Conservation (phyloP, 2,797 vertebrate species). For the Rhyacichthys aspro region DNA sequence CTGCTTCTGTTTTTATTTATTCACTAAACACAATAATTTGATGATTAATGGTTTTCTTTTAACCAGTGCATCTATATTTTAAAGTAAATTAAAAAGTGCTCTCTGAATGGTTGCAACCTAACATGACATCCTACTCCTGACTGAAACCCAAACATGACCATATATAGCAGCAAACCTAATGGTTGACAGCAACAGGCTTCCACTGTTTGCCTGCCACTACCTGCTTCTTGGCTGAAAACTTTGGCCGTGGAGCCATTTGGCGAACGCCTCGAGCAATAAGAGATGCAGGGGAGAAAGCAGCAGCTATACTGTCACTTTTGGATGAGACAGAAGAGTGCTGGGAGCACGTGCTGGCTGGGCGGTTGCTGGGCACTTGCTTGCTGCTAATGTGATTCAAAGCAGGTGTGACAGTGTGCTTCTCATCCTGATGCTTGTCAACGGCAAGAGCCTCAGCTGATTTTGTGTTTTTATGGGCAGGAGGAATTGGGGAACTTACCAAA, state of each 20-base stretch:
- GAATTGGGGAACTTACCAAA: conserved; percentile 75
- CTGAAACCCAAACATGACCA: conserved; percentile 33
- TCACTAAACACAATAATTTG: background rate
- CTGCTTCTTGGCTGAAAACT: conserved; percentile 95
- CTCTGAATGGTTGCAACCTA: conserved; percentile 18
- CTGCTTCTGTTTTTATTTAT: background rate
- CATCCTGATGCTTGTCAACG: conserved; percentile 64
- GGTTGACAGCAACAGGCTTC: conserved; percentile 86
- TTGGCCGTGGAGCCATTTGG: conserved; percentile 91
- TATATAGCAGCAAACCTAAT: conserved; percentile 71
- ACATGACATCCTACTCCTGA: conserved; percentile 25
- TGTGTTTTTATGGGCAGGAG: conserved; percentile 52
- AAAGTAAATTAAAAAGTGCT: conserved; percentile 26
- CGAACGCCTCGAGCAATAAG: conserved; percentile 75
- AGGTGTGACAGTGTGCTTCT: conserved; percentile 69
- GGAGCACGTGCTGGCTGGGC: conserved; percentile 49
- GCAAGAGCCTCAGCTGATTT: conserved; percentile 77
- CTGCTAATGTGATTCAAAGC: conserved; percentile 50
- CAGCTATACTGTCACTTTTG: conserved; percentile 58
- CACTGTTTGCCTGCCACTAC: conserved; percentile 87
- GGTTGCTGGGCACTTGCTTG: conserved; percentile 54
- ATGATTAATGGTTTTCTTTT: conserved; percentile 27
- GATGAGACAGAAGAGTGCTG: conserved; percentile 62
- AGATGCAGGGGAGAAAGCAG: conserved; percentile 70
- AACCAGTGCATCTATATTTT: conserved; percentile 32